A percentile compares a stretch with the other conserved stretches of the same genome.
These are phyloP conservation scores for Mycetomoellerius zeteki DNA, from an alignment of 1,140 invertebrate species.

Conservation along the genomic window DNA sequence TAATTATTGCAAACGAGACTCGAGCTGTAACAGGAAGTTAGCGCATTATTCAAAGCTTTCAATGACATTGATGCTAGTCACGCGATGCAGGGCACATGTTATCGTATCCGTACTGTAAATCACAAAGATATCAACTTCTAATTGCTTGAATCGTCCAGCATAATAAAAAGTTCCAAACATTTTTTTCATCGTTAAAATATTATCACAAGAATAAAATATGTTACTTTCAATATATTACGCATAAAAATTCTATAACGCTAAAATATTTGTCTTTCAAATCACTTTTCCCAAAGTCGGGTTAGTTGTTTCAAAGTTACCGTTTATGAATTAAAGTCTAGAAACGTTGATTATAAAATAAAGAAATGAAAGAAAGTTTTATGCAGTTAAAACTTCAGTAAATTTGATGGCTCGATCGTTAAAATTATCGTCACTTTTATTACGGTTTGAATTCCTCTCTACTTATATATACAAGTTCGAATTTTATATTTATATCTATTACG, in stretches of 20 bases:
- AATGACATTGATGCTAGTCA: constrained; percentile 65
- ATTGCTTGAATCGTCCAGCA: constrained; percentile 27
- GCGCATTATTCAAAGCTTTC: constrained; percentile 62
- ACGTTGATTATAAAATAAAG: neutral
- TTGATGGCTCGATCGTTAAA: neutral
- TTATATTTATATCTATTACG: neutral
- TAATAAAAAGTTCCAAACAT: neutral
- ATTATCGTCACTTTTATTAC: neutral
- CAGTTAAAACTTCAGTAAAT: neutral
- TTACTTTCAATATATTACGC: neutral
- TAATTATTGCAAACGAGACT: constrained; percentile 48
- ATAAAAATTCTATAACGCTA: neutral
- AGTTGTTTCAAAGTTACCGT: neutral
- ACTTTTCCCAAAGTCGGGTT: neutral
- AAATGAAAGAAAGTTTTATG: neutral
- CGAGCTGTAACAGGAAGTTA: constrained; percentile 53
- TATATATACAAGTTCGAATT: neutral
- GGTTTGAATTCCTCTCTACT: neutral
- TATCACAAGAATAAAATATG: neutral
- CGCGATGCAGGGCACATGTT: constrained; percentile 58
- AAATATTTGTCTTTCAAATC: neutral
- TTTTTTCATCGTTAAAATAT: neutral
- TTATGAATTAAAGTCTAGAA: neutral
- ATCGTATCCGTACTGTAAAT: constrained; percentile 57
- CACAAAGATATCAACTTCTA: constrained; percentile 62